Conservation (phyloP, 2,797 vertebrate genomes). For the Mus caroli region DNA sequence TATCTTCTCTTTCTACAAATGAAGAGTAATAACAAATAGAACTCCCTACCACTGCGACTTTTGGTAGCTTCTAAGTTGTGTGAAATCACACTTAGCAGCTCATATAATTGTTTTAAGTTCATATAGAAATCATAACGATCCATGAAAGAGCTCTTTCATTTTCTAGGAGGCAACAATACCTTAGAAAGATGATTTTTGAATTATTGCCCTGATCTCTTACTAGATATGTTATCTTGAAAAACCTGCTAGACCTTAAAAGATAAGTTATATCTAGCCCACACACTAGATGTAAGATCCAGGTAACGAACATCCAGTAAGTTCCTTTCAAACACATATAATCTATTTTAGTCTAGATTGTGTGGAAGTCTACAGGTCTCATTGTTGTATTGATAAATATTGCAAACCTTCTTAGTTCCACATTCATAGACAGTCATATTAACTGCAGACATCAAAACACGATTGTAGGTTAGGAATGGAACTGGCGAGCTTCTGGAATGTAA, state of each 20-base stretch:
- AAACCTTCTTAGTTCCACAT: neutral
- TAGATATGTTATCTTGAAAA: conserved; percentile 16
- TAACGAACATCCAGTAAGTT: neutral
- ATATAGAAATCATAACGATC: neutral
- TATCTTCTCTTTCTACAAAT: conserved; percentile 48
- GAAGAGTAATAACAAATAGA: neutral
- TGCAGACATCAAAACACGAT: neutral
- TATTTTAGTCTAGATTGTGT: conserved; percentile 15
- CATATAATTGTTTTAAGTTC: conserved; percentile 2
- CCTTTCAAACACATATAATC: neutral
- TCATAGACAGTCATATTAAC: conserved; percentile 5
- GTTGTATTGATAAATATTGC: neutral
- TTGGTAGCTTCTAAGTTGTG: conserved; percentile 49
- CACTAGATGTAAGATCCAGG: neutral
- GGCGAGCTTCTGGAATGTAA: conserved; percentile 33
- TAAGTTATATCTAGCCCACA: conserved; percentile 17
- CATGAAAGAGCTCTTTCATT: conserved; percentile 37
- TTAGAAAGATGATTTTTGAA: conserved; percentile 51
- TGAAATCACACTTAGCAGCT: conserved; percentile 9
- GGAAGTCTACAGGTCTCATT: neutral
- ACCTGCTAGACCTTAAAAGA: conserved; percentile 12
- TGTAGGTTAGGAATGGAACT: conserved; percentile 29
- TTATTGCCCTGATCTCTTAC: neutral
- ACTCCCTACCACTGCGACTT: conserved; percentile 19
- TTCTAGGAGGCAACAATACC: neutral